These are phyloP conservation scores for Scomber scombrus DNA, from an alignment of 2,113 vertebrate genomes.

Conservation along the genomic window DNA sequence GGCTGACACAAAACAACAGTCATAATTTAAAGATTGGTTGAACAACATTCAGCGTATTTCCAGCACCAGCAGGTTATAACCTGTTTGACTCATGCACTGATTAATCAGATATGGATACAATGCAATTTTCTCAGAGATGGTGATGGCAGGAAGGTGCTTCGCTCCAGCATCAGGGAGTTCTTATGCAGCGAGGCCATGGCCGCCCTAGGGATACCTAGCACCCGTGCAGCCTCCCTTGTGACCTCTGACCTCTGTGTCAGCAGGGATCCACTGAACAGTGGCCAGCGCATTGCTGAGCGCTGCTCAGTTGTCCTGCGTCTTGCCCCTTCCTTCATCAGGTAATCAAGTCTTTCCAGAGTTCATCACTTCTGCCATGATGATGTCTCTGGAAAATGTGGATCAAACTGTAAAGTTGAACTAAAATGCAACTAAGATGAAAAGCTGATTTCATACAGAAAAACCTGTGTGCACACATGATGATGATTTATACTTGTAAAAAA, in stretches of 20 bases:
- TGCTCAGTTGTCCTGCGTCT: slow-evolving; percentile 87
- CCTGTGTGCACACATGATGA: too few relatives aligned
- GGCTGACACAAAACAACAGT: too few relatives aligned
- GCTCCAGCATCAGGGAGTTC: slow-evolving; percentile 93
- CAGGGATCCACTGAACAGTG: slow-evolving; percentile 88
- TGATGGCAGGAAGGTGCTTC: slow-evolving; percentile 91
- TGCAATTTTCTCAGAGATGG: slow-evolving; percentile 82
- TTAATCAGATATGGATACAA: not conserved
- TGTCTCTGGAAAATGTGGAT: too few relatives aligned
- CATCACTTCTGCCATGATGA: too few relatives aligned
- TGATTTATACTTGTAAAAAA: too few relatives aligned
- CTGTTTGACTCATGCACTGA: too few relatives aligned
- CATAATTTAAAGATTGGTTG: too few relatives aligned
- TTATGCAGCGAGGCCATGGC: slow-evolving; percentile 94
- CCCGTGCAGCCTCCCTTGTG: slow-evolving; percentile 88
- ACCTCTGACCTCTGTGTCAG: slow-evolving; percentile 86
- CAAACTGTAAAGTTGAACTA: too few relatives aligned
- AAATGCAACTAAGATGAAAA: too few relatives aligned
- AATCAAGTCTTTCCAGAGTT: not conserved
- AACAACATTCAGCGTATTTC: too few relatives aligned
- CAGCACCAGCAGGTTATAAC: too few relatives aligned
- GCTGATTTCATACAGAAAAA: too few relatives aligned
- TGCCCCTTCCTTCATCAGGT: slow-evolving; percentile 61
- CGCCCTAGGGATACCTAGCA: slow-evolving; percentile 90
- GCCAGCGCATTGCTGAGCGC: slow-evolving; percentile 85